Evolutionary conservation across 2,797 vertebrate species (phyloP).

Genomic region (Muraenolepis orangiensis): DNA sequence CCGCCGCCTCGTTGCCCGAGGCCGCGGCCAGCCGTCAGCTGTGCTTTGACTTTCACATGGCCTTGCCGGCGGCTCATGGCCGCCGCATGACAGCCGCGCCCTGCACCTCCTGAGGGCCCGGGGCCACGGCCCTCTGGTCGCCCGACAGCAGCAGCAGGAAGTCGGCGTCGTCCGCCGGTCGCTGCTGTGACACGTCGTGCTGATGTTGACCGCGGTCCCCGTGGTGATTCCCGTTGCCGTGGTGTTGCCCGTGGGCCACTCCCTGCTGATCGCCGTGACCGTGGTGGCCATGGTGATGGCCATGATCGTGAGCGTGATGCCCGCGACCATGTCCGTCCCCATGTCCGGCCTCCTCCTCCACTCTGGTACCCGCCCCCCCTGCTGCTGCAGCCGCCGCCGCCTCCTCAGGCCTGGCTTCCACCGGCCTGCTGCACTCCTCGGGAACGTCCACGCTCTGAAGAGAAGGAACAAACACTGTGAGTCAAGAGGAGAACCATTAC

Average conservation of each 20-base stretch:
- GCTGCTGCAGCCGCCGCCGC: slow-evolving; percentile 8
- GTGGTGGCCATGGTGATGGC: slow-evolving; percentile 10
- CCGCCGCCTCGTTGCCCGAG: slow-evolving; percentile 54
- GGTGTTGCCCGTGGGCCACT: slow-evolving; percentile 18
- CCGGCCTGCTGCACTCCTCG: slow-evolving; percentile 54
- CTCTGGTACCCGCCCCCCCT: neutral
- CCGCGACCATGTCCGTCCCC: slow-evolving; percentile 19
- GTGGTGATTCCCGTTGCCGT: slow-evolving; percentile 24
- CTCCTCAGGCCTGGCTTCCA: slow-evolving; percentile 41
- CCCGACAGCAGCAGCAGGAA: slow-evolving; percentile 36
- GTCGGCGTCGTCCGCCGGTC: slow-evolving; percentile 17
- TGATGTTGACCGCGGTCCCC: slow-evolving; percentile 35
- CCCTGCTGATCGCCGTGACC: slow-evolving; percentile 34
- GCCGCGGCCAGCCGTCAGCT: slow-evolving; percentile 76
- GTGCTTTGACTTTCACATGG: slow-evolving; percentile 77
- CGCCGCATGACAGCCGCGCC: slow-evolving; percentile 28
- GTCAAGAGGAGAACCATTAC: neutral
- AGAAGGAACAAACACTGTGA: neutral
- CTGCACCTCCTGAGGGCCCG: slow-evolving; percentile 35
- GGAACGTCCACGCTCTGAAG: slow-evolving; percentile 53
- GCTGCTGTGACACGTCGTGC: slow-evolving; percentile 27
- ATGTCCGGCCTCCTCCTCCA: slow-evolving; percentile 30
- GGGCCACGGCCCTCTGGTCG: slow-evolving; percentile 28
- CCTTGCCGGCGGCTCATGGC: slow-evolving; percentile 64
- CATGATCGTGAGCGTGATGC: neutral